These are phyloP conservation scores for Macrostomum lignano DNA, from an alignment of 1,140 invertebrate species.

Conservation along the genomic window DNA sequence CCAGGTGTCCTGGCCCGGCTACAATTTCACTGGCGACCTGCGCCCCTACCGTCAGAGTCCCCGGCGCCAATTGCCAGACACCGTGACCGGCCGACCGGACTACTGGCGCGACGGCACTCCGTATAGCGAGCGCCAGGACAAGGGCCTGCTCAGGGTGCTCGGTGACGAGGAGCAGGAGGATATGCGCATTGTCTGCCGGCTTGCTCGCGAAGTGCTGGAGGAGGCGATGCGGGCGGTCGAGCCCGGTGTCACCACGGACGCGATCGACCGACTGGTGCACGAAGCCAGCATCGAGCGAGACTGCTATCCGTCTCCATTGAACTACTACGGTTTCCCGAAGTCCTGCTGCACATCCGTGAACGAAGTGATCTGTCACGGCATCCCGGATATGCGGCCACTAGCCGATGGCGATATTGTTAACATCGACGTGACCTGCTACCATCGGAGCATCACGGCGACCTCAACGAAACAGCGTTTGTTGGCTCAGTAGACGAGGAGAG, in stretches of 20 bases:
- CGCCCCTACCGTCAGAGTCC: too few species aligned
- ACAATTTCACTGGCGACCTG: too few species aligned
- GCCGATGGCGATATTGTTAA: conserved; percentile 84
- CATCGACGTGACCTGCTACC: too few species aligned
- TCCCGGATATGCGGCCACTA: conserved; percentile 63
- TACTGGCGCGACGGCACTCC: too few species aligned
- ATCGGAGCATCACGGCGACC: conserved; percentile 86
- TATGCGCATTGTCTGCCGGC: too few species aligned
- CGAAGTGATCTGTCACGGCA: conserved; percentile 94
- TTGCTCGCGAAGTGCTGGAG: conserved; percentile 70
- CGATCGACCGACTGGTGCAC: conserved; percentile 48
- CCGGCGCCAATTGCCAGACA: too few species aligned
- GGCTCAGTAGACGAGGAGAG: conserved; percentile 13
- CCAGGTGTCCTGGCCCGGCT: too few species aligned
- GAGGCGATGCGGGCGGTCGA: conserved; percentile 56
- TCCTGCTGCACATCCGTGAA: conserved; percentile 91
- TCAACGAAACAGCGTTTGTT: conserved; percentile 80
- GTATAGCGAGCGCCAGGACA: too few species aligned
- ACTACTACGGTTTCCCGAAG: conserved; percentile 91
- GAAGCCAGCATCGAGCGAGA: conserved; percentile 71
- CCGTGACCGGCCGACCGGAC: too few species aligned
- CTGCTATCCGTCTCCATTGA: conserved; percentile 89
- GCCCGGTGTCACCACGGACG: conserved; percentile 83
- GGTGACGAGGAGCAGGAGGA: too few species aligned
- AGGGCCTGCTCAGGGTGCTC: too few species aligned